Conservation (phyloP, 2,797 vertebrate species). For the Typhlichthys subterraneus region DNA sequence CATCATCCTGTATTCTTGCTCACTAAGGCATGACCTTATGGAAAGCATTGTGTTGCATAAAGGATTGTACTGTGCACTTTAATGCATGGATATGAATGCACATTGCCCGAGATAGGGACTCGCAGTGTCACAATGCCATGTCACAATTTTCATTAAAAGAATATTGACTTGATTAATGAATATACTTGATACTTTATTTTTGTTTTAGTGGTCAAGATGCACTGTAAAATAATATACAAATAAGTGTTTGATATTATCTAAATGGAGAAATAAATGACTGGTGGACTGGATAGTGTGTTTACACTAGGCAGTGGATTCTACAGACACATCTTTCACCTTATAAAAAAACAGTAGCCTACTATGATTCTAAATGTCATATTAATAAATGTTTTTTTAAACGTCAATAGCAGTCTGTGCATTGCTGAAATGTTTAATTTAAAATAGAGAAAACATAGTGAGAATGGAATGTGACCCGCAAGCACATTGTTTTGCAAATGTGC, state of each 20-base stretch:
- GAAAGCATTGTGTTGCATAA: constrained; percentile 24
- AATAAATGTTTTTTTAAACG: constrained; percentile 47
- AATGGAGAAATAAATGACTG: too few relatives aligned
- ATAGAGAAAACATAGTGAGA: constrained; percentile 14
- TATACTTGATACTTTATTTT: too few relatives aligned
- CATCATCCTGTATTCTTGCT: constrained; percentile 16
- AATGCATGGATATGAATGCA: constrained; percentile 45
- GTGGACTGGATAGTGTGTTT: too few relatives aligned
- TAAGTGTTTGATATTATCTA: too few relatives aligned
- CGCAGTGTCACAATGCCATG: too few relatives aligned
- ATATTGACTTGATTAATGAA: background rate
- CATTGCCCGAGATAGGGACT: constrained; percentile 15
- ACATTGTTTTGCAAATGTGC: background rate
- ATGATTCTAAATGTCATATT: too few relatives aligned
- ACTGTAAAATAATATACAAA: background rate
- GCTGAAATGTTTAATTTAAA: constrained; percentile 19
- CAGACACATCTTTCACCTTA: background rate
- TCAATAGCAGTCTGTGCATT: constrained; percentile 27
- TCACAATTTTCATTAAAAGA: constrained; percentile 12
- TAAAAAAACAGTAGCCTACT: constrained; percentile 1
- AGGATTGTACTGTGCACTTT: constrained; percentile 3
- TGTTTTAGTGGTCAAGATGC: too few relatives aligned
- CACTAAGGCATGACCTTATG: constrained; percentile 51
- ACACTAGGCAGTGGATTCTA: background rate
- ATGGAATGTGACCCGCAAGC: constrained; percentile 2